Percentiles rank a stretch among this genome's conserved stretches.
Evolutionary conservation across 2,888 invertebrate species (phyloP).

Genomic region (Deilephila porcellus): DNA sequence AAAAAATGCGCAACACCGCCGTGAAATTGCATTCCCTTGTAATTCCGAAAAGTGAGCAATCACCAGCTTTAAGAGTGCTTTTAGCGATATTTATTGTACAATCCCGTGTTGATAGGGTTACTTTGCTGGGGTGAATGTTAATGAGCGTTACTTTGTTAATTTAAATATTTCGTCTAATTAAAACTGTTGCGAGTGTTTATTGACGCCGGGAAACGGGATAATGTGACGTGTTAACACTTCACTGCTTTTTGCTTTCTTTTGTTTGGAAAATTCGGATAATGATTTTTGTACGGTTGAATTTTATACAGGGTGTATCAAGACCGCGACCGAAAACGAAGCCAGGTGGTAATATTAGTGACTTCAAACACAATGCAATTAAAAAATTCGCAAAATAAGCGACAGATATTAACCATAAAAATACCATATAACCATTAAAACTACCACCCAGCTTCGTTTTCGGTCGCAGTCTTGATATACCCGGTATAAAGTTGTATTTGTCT

Average conservation of each 20-base stretch:
- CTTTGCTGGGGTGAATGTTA: conserved; percentile 58
- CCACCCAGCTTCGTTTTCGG: too few species aligned
- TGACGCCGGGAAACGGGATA: conserved; percentile 34
- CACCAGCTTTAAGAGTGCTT: conserved; percentile 58
- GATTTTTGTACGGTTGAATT: too few species aligned
- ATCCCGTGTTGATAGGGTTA: conserved; percentile 63
- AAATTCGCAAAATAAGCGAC: too few species aligned
- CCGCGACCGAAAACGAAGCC: too few species aligned
- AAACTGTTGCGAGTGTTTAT: conserved; percentile 59
- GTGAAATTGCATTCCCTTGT: conserved; percentile 69
- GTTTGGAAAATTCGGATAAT: too few species aligned
- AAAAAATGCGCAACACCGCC: conserved; percentile 49
- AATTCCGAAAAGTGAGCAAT: conserved; percentile 60
- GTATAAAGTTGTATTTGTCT: too few species aligned
- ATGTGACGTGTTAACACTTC: conserved; percentile 16
- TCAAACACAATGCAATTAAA: too few species aligned
- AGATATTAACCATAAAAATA: too few species aligned
- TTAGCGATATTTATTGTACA: conserved; percentile 69
- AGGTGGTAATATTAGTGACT: too few species aligned
- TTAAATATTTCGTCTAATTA: conserved; percentile 75
- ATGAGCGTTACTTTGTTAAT: conserved; percentile 68
- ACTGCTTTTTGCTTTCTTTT: neutral
- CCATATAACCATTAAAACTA: too few species aligned
- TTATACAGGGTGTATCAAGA: too few species aligned
- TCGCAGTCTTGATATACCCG: too few species aligned